phyloP scores from a whole-genome alignment of 1,140 invertebrate genomes.

The Drosophila albomicans region DNA sequence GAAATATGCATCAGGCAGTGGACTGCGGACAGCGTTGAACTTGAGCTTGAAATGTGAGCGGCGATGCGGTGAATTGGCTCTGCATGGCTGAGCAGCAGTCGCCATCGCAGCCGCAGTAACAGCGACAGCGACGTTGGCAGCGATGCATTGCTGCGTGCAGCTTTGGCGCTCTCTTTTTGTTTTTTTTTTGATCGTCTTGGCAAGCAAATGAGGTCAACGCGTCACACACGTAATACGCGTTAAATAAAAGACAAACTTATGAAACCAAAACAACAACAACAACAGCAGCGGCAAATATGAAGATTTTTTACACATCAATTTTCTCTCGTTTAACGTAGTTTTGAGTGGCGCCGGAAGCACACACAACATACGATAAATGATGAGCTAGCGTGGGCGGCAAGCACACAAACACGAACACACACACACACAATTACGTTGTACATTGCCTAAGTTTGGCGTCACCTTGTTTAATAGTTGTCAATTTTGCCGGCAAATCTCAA shows the following conservation, averaged over 20 bases:
- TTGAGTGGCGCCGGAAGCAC: conserved; percentile 76
- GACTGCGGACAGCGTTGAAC: conserved; percentile 63
- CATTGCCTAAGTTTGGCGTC: conserved; percentile 49
- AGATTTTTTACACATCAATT: conserved; percentile 4
- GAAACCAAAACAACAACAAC: conserved; percentile 50
- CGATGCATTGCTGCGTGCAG: conserved; percentile 24
- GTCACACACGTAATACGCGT: conserved; percentile 75
- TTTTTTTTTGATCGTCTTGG: conserved; percentile 21
- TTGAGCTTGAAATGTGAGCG: conserved; percentile 78
- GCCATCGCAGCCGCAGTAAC: conserved; percentile 4
- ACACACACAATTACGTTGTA: not conserved
- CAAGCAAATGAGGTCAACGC: conserved; percentile 74
- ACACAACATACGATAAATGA: conserved; percentile 70
- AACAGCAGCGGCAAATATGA: conserved; percentile 6
- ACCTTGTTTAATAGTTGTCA: conserved; percentile 73
- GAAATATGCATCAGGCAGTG: conserved; percentile 62
- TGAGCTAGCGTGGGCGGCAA: conserved; percentile 38
- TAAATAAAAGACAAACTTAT: conserved; percentile 74
- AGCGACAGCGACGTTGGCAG: not conserved
- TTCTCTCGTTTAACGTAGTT: conserved; percentile 31
- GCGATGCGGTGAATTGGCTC: conserved; percentile 25
- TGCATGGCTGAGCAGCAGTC: conserved; percentile 51
- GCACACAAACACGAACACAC: not conserved
- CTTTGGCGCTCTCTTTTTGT: conserved; percentile 22
- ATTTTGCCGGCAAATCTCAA: conserved; percentile 71